These are phyloP conservation scores for Drosophila sulfurigaster DNA, from an alignment of 1,140 invertebrate genomes.

Conservation along the genomic window DNA sequence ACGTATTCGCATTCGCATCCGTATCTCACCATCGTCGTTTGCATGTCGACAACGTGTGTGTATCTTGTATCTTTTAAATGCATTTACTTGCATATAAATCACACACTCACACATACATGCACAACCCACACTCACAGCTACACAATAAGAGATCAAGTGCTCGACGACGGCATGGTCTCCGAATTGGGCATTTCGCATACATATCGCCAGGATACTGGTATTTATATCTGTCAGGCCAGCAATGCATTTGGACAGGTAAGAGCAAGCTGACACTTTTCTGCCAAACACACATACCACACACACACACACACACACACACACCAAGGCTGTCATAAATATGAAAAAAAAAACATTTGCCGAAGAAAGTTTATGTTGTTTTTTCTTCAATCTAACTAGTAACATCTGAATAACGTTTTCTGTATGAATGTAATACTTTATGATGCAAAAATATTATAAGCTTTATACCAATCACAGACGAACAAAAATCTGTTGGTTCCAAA, in stretches of 20 bases:
- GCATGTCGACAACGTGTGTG: constrained; percentile 41
- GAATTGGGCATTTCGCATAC: constrained; percentile 93
- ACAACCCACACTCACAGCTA: constrained; percentile 85
- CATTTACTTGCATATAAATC: constrained; percentile 84
- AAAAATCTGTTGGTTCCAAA: too few species aligned
- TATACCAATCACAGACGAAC: too few species aligned
- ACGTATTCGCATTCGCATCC: constrained; percentile 23
- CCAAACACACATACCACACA: constrained; percentile 33
- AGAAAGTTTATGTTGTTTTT: neutral
- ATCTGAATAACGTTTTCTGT: too few species aligned
- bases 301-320: constrained; percentile 33
- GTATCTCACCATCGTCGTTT: constrained; percentile 48
- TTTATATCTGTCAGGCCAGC: constrained; percentile 94
- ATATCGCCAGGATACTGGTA: constrained; percentile 94
- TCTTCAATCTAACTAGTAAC: neutral
- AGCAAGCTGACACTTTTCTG: constrained; percentile 56
- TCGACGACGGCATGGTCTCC: constrained; percentile 93
- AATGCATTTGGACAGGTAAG: constrained; percentile 93
- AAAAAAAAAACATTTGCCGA: constrained; percentile 5
- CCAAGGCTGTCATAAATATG: neutral
- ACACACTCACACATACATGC: constrained; percentile 26
- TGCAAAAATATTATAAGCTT: neutral
- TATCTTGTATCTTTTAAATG: constrained; percentile 73
- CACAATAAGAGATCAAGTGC: constrained; percentile 89
- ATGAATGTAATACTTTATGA: neutral